Conservation (phyloP, 2,113 vertebrate genomes). For the Boleophthalmus pectinirostris region DNA sequence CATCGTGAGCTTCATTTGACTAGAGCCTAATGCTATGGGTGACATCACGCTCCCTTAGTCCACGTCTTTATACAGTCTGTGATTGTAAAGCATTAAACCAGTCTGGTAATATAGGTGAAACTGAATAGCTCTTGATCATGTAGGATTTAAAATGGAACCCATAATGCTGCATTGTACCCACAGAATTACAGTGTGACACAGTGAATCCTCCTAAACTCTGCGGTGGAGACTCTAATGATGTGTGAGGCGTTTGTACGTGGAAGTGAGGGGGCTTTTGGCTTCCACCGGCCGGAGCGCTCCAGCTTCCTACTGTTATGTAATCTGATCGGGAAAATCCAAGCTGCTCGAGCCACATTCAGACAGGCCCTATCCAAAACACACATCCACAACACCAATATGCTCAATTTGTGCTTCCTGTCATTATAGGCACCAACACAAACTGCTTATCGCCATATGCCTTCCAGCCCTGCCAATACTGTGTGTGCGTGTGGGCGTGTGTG, state of each 20-base stretch:
- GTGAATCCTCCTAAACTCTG: background rate
- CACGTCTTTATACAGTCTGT: no score
- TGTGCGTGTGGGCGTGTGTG: constrained; percentile 19
- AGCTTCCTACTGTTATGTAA: constrained; percentile 78
- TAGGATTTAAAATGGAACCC: constrained; percentile 5
- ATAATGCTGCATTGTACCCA: background rate
- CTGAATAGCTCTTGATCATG: background rate
- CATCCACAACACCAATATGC: constrained; percentile 54
- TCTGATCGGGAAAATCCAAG: constrained; percentile 79
- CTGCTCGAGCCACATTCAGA: constrained; percentile 51
- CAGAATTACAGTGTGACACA: constrained; percentile 3
- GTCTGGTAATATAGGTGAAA: background rate
- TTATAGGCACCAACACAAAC: constrained; percentile 55
- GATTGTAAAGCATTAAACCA: background rate
- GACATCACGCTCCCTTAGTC: no score
- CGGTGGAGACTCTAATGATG: constrained; percentile 12
- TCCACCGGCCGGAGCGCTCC: constrained; percentile 62
- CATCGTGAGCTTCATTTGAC: no score
- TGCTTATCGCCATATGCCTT: constrained; percentile 76
- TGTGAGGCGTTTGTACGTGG: constrained; percentile 14
- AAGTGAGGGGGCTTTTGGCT: constrained; percentile 48
- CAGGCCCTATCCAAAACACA: constrained; percentile 57
- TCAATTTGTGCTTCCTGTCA: constrained; percentile 66
- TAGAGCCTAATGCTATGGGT: no score
- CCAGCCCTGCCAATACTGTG: constrained; percentile 72